A percentile compares a stretch with the other conserved stretches of the same genome.
Evolutionary conservation across 1,140 invertebrate species (phyloP).

Genomic region (Aphis gossypii): DNA sequence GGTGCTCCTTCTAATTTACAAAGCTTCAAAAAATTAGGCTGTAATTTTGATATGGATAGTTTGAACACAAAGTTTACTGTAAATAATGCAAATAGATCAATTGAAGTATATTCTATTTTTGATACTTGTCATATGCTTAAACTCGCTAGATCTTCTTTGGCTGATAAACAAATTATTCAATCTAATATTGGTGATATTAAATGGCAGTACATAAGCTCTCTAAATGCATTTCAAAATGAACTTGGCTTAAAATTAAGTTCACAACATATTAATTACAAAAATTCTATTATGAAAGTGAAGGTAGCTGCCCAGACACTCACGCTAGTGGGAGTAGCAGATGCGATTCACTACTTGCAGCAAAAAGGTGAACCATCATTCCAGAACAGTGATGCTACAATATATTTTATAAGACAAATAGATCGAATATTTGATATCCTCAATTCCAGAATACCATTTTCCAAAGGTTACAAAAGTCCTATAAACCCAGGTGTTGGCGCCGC

Average conservation of each 20-base stretch:
- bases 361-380: constrained; percentile 1
- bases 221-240: neutral
- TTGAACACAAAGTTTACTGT: constrained; percentile 8
- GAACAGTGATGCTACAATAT: neutral
- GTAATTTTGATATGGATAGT: neutral
- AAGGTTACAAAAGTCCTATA: constrained; percentile 14
- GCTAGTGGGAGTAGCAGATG: neutral
- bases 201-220: neutral
- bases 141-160: neutral
- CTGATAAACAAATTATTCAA: neutral
- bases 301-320: neutral
- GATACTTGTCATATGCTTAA: constrained; percentile 10
- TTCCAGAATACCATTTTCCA: neutral
- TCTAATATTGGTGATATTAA: neutral
- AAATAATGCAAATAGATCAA: neutral
- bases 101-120: neutral
- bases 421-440: neutral
- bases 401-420: neutral
- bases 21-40: constrained; percentile 20
- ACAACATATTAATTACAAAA: neutral
- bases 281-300: neutral
- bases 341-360: neutral
- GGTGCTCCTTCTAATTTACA: neutral
- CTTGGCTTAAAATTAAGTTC: neutral
- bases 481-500: no score